Evolutionary conservation across 2,113 vertebrate species (phyloP).

Genomic region (Tapirus terrestris): DNA sequence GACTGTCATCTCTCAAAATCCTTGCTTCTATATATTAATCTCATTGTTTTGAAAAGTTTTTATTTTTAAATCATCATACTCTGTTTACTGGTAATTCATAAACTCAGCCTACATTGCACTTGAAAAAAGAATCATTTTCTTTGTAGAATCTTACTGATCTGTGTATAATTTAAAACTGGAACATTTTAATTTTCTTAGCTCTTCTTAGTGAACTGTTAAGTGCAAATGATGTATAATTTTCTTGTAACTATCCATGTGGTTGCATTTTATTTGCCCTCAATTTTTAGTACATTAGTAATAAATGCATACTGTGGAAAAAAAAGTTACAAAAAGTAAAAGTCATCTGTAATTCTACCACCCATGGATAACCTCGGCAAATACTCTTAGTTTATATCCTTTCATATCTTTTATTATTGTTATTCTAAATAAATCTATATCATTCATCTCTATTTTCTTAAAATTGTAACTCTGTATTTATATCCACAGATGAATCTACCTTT

Average conservation of each 20-base stretch:
- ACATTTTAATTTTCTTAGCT: constrained; percentile 34
- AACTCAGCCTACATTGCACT: background rate
- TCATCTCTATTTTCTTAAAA: background rate
- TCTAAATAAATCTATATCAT: background rate
- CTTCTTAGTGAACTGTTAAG: background rate
- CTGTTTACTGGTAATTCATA: background rate
- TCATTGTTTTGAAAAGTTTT: background rate
- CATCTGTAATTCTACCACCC: background rate
- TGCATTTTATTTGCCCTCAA: background rate
- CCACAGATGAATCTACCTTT: background rate
- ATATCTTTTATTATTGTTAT: background rate
- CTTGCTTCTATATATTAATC: background rate
- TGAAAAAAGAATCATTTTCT: background rate
- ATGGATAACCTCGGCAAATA: background rate
- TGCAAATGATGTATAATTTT: constrained; percentile 7
- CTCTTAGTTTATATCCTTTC: background rate
- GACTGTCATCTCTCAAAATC: background rate
- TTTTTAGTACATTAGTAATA: background rate
- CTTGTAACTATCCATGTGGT: background rate
- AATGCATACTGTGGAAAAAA: background rate
- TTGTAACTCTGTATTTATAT: background rate
- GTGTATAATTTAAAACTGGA: constrained; percentile 41
- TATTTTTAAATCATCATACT: background rate
- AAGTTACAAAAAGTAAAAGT: constrained; percentile 1
- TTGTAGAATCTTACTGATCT: background rate